Conservation (phyloP, 35 echinoderm and acorn worm species). For the Eucidaris tribuloides region DNA sequence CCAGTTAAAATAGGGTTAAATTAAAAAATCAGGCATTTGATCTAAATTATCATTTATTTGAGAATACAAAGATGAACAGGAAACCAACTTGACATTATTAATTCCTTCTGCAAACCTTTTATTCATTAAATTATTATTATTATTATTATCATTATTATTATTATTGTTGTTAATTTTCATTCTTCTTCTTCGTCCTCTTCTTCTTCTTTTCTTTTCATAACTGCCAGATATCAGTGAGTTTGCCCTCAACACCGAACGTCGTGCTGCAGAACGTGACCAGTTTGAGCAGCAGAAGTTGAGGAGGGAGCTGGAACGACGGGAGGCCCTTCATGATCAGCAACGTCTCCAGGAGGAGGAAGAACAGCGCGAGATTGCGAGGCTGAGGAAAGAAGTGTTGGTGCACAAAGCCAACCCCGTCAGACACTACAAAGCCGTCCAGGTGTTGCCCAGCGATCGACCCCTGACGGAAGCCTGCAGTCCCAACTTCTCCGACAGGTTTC, state of each 20-base stretch:
- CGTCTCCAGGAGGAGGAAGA: conserved; percentile 50
- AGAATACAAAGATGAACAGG: no score
- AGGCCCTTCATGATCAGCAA: conserved; percentile 13
- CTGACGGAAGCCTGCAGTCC: conserved; percentile 68
- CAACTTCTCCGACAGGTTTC: conserved; percentile 60
- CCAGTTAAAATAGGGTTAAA: no score
- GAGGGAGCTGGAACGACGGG: conserved; percentile 33
- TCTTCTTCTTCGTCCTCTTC: no score
- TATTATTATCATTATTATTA: no score
- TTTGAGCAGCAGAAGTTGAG: conserved; percentile 55
- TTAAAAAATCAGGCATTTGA: no score
- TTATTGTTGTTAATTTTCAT: no score
- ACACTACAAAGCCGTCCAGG: conserved; percentile 62
- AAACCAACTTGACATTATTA: no score
- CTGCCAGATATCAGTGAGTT: conserved; percentile 77
- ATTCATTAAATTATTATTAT: no score
- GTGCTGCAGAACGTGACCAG: conserved; percentile 52
- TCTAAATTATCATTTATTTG: no score
- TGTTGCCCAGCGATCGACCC: conserved; percentile 57
- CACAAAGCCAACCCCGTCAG: conserved; percentile 74
- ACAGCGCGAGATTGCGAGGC: conserved; percentile 1
- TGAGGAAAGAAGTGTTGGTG: conserved; percentile 18
- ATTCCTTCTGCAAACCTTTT: no score
- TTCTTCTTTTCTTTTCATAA: no score
- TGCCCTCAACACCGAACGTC: conserved; percentile 73